Evolutionary conservation across 2,888 invertebrate genomes (phyloP).

Genomic region (Scaptomyza cyrtandrae): DNA sequence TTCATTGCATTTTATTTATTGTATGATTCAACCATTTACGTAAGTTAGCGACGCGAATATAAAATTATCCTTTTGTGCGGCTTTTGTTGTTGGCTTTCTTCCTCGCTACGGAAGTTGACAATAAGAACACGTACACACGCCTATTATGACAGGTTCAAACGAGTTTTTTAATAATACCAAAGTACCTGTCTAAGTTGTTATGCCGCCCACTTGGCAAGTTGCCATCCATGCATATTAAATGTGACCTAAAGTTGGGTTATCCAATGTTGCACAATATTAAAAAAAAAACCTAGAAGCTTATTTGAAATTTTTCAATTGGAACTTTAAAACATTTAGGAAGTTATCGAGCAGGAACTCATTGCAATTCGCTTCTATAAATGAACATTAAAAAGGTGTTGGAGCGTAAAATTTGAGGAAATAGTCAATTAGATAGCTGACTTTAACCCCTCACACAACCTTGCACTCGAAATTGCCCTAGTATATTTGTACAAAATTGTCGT

Average conservation of each 20-base stretch:
- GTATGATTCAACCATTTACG: constrained; percentile 72
- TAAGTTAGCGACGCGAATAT: constrained; percentile 70
- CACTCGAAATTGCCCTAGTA: neutral
- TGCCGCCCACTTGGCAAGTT: neutral
- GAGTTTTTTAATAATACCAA: constrained; percentile 1
- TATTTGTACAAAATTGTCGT: neutral
- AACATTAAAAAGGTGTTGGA: constrained; percentile 22
- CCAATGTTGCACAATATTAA: neutral
- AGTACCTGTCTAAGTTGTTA: neutral
- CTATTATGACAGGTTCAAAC: constrained; percentile 31
- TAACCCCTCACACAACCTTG: constrained; percentile 1
- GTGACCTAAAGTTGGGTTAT: neutral
- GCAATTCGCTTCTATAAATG: neutral
- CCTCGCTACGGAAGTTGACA: constrained; percentile 50
- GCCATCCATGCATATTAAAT: neutral
- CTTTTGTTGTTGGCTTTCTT: constrained; percentile 1
- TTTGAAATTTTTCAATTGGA: constrained; percentile 16
- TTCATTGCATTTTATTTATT: constrained; percentile 71
- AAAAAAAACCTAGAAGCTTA: neutral
- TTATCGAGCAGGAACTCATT: constrained; percentile 1
- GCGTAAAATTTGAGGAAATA: constrained; percentile 52
- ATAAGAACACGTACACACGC: constrained; percentile 59
- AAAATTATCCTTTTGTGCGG: constrained; percentile 64
- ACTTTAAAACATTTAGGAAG: constrained; percentile 6
- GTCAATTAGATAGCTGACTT: constrained; percentile 51